Base-by-base conservation (phyloP, 2,797 vertebrate species). In the Anabas testudineus region DNA sequence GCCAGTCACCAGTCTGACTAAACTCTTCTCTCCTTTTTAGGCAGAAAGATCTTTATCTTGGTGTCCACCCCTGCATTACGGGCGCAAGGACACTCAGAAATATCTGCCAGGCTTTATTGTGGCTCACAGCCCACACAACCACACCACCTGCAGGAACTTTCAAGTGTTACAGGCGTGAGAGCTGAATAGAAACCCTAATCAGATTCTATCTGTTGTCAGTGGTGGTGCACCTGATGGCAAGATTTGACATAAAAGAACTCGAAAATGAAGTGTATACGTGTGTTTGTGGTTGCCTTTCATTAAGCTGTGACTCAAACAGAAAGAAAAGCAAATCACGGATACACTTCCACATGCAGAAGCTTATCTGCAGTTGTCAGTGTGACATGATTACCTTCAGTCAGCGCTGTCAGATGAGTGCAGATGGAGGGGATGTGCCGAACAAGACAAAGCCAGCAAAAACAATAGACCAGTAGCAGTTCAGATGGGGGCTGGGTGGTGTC, bases 131-230 rank as follows among this genome's bases (percentile, higher is more conserved):
- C 52, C 78, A 78, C 80, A 46, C 88, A 87, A 87, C 80, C 80
- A 78, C 90, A 82, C 92, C 93, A 90, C 88, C 90, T 90, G 73
- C 90, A 91, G 93, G 91, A 83, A 18, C 30, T 66, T 26, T 37
- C 49, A 0, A 21, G 77, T 36, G 85, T 22, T 86, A 76, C 87
- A 81, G 41, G 24, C 14, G 22, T 34, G 12, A 42, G 47, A 56
- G 55, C 14, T 45, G 14, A 48, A 34, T 57, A 24, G 30, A 64
- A 14, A 67, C 30, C 14, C 26, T 67, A 47, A 67, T 53, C 1
- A 6, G 32, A 59, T 56, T 37, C 57, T 70, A 16, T 49, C 13
- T 58, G 10, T 32, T 36, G 30, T 34, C 37, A 26, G 36, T 55
- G 36, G 2, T 5, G 15, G 16, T n/a, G n/a, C 46, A 15, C 22